phyloP scores from a whole-genome alignment of 2,797 vertebrate species.

The Sebastes hubbsi region DNA sequence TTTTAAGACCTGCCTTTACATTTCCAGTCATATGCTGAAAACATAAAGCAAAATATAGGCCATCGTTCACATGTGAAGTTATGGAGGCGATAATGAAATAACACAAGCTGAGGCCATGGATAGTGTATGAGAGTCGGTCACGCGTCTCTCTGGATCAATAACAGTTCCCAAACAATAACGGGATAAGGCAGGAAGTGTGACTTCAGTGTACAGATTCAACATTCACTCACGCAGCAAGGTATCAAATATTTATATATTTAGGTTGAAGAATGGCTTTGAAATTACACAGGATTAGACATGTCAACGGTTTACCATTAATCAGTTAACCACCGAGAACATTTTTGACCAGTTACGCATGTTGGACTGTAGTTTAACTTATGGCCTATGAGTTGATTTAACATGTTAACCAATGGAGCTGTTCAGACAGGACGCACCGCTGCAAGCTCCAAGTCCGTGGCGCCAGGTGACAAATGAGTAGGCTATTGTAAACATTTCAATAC shows the following conservation, averaged over 20 bases:
- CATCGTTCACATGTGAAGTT: neutral
- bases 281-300: neutral
- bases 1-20: neutral
- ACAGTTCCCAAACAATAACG: neutral
- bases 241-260: neutral
- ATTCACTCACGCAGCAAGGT: neutral
- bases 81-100: neutral
- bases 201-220: neutral
- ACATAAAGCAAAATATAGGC: constrained; percentile 9
- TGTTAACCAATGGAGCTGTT: no score
- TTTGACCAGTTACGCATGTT: no score
- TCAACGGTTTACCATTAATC: no score
- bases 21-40: constrained; percentile 16
- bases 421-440: no score
- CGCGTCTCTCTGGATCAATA: neutral
- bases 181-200: neutral
- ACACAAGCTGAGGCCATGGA: neutral
- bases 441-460: no score
- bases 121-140: neutral
- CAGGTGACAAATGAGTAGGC: no score
- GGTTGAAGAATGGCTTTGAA: neutral
- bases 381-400: no score
- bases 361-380: no score
- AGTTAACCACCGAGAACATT: no score
- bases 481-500: no score